phyloP scores from a whole-genome alignment of 2,888 invertebrate genomes.

The Acleris sparsana region DNA sequence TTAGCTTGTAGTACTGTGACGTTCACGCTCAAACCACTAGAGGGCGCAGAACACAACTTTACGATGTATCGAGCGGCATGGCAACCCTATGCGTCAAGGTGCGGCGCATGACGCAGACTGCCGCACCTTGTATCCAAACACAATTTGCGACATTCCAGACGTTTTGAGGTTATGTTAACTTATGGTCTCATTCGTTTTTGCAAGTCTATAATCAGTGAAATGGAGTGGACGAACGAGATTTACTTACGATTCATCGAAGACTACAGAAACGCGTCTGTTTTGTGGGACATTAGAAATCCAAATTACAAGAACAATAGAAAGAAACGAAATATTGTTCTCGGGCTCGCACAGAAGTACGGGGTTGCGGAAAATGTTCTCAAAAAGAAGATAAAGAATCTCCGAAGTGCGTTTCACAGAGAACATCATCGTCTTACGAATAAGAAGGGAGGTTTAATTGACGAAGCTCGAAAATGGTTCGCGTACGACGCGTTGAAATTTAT shows the following conservation, averaged over 20 bases:
- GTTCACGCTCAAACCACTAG: constrained; percentile 6
- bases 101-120: constrained; percentile 32
- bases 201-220: constrained; percentile 11
- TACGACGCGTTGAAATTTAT: constrained; percentile 31
- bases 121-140: constrained; percentile 25
- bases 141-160: constrained; percentile 13
- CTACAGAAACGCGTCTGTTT: constrained; percentile 22
- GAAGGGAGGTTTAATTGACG: constrained; percentile 16
- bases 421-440: constrained; percentile 25
- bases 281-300: constrained; percentile 29
- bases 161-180: constrained; percentile 27
- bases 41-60: constrained; percentile 1
- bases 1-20: not conserved
- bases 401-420: constrained; percentile 32
- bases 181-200: not conserved
- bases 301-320: constrained; percentile 29
- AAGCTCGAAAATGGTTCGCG: constrained; percentile 31
- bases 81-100: constrained; percentile 21
- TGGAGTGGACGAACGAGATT: constrained; percentile 31
- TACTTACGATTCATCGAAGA: constrained; percentile 27
- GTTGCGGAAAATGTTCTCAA: constrained; percentile 21
- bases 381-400: constrained; percentile 33
- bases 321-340: constrained; percentile 22
- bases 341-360: constrained; percentile 23
- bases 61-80: constrained; percentile 13